phyloP scores from a whole-genome alignment of 2,797 vertebrate species.

The Poeciliopsis turneri region DNA sequence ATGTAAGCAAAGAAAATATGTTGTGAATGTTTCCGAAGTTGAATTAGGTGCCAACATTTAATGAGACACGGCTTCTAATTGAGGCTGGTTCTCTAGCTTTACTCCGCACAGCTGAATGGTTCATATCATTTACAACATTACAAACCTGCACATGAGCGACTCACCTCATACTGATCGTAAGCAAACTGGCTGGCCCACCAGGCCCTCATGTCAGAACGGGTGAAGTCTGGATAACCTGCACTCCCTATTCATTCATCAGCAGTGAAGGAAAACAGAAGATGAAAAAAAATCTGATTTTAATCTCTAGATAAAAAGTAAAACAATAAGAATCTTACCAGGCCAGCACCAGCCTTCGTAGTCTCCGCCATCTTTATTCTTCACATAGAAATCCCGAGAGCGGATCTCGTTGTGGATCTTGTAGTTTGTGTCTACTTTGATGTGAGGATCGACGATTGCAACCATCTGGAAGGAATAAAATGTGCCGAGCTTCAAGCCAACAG shows the following conservation, averaged over 20 bases:
- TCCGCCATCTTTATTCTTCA: conserved; percentile 90
- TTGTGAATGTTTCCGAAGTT: background rate
- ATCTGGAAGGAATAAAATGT: conserved; percentile 73
- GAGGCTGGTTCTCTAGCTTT: background rate
- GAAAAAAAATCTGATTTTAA: conserved; percentile 3
- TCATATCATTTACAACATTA: background rate
- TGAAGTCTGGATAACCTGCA: conserved; percentile 92
- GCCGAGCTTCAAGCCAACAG: background rate
- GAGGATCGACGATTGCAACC: conserved; percentile 94
- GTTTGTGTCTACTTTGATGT: conserved; percentile 90
- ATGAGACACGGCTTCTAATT: background rate
- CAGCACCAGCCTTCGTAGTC: conserved; percentile 98
- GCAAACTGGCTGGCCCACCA: conserved; percentile 94
- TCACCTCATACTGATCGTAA: conserved; percentile 86
- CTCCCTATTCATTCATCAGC: conserved; percentile 77
- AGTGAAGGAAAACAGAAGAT: background rate
- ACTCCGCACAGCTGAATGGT: background rate
- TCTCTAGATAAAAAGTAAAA: background rate
- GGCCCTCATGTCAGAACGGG: conserved; percentile 84
- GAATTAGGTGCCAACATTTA: background rate
- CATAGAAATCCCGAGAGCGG: conserved; percentile 80
- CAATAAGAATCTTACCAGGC: conserved; percentile 83
- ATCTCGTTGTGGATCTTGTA: conserved; percentile 90
- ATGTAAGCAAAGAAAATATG: background rate
- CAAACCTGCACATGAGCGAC: background rate